Evolutionary conservation across 2,797 vertebrate genomes (phyloP).

Genomic region (Salmo trutta): DNA sequence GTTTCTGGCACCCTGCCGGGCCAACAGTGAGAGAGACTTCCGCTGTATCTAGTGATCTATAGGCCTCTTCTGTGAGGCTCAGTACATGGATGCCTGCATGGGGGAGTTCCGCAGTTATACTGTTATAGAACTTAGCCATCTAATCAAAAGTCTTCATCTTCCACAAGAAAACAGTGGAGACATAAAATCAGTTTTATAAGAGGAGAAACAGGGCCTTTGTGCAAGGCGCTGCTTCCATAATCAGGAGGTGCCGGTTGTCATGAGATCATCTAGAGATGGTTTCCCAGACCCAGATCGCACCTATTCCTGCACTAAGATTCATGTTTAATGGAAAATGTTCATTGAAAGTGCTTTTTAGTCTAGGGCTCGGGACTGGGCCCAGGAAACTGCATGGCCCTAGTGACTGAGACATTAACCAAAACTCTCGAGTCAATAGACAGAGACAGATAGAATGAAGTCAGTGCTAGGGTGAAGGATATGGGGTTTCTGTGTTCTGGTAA

Average conservation of each 20-base stretch:
- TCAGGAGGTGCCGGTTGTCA: not conserved
- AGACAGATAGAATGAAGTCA: conserved; percentile 6
- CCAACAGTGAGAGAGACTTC: not conserved
- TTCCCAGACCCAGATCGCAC: not conserved
- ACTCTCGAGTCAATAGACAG: not conserved
- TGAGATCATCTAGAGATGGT: not conserved
- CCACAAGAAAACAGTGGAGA: not conserved
- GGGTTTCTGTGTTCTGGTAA: conserved; percentile 38
- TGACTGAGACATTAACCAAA: too few relatives aligned
- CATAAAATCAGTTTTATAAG: not conserved
- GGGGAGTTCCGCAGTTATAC: not conserved
- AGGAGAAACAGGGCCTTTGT: not conserved
- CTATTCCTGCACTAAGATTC: not conserved
- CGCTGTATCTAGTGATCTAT: not conserved
- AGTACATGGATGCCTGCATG: not conserved
- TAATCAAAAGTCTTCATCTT: not conserved
- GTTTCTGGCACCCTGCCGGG: conserved; percentile 12
- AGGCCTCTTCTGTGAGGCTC: too few relatives aligned
- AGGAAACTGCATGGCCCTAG: too few relatives aligned
- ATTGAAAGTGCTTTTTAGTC: too few relatives aligned
- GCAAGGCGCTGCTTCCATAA: not conserved
- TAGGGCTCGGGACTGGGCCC: too few relatives aligned
- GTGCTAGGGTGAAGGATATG: conserved; percentile 20
- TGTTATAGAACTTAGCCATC: not conserved
- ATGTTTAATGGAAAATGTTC: not conserved